Conservation (phyloP, 1,140 invertebrate genomes). For the Drosophila carrolli region DNA sequence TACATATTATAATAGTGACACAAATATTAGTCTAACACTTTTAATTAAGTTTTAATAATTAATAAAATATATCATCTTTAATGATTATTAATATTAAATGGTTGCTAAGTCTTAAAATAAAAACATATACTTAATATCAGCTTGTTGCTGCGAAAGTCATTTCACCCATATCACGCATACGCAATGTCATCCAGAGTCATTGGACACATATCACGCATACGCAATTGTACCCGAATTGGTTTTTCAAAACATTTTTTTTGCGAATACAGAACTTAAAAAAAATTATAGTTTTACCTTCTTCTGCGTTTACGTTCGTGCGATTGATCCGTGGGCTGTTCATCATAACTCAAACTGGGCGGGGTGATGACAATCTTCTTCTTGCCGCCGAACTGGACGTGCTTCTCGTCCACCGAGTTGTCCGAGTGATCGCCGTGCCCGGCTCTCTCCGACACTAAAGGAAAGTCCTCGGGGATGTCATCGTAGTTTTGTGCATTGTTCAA, state of each 20-base stretch:
- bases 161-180: conserved; percentile 19
- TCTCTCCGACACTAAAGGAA: conserved; percentile 79
- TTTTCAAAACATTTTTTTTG: too few species aligned
- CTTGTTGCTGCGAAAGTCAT: not conserved
- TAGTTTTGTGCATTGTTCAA: conserved; percentile 84
- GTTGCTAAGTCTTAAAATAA: not conserved
- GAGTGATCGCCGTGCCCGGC: conserved; percentile 84
- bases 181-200: not conserved
- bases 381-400: conserved; percentile 80
- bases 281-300: conserved; percentile 63
- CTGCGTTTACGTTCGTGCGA: conserved; percentile 83
- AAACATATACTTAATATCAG: conserved; percentile 7
- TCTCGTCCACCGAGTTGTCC: conserved; percentile 82
- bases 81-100: too few species aligned
- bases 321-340: conserved; percentile 82
- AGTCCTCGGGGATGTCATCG: conserved; percentile 85
- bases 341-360: conserved; percentile 73
- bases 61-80: too few species aligned
- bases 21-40: too few species aligned
- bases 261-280: not conserved
- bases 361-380: conserved; percentile 78
- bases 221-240: not conserved
- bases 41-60: too few species aligned
- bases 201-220: conserved; percentile 15
- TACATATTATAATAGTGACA: too few species aligned